Base-by-base conservation (phyloP, 2,797 vertebrate genomes). In the Neosalanx taihuensis region DNA sequence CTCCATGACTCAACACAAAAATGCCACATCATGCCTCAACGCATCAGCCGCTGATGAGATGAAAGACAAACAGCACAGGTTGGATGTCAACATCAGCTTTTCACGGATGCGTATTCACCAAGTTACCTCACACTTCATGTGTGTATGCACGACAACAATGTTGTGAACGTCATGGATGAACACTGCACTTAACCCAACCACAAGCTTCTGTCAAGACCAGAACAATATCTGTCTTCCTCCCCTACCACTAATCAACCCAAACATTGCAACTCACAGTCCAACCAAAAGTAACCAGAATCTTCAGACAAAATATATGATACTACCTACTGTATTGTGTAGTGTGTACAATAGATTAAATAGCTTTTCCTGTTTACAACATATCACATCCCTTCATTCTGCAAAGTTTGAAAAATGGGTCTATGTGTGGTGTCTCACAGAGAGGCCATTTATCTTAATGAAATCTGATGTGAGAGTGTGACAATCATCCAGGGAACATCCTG, bases 381-480 rank as follows among this genome's bases (percentile, higher is more conserved):
- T 53, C 51, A 53, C 5, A n/a, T 53, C 15, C 15, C 2, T n/a
- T 17, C 17, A n/a, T n/a, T n/a, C 18, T n/a, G 51, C 6, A 53
- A 17, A 53, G 3, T 53, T 56, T n/a, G 15, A 2, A 56, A 56
- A 17, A 17, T n/a, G 17, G 2, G 0, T 17, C 17, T n/a, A 6
- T 35, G 29, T 23, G 67, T 1, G 12, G 12, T 33, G 70, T 71
- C 71, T 75, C 56, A 30, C 31, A 59, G 56, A 64, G 62, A 67
- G 71, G 69, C 63, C 30, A 41, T 67, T 64, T 62, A 89, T 90
- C 81, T 87, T 84, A 88, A 91, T 89, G 83, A 89, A 88, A 90
- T 89, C 86, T 86, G 86, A 89, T 83, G 76, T 83, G 76, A 80
- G 78, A 79, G 81, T 87, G 84, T 87, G 81, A 84, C 87, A 88